Evolutionary conservation across 2,113 vertebrate species (phyloP), one percentile per base, ranked within the genome.

Genomic region (Microtus pennsylvanicus): DNA sequence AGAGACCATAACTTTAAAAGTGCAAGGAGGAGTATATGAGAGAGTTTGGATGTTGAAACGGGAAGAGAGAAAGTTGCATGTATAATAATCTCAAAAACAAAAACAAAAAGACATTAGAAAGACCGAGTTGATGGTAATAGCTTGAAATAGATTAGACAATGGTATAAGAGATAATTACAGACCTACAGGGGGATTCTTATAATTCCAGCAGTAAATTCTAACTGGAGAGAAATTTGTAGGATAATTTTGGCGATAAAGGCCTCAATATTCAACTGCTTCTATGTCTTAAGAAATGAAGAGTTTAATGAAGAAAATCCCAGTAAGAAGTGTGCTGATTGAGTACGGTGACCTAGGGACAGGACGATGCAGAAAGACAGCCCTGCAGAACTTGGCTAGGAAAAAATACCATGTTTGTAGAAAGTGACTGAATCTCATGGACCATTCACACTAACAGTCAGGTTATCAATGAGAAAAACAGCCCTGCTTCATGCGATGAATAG

Each of bases 231-330:
- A 93, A 70, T 45, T n/a, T 72, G 5, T 70, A 77, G 28, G 61
- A 82, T 55, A 75, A 45, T 91, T 92, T 89, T 86, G 26, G 42
- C 70, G 21, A 93, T 69, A 30, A 95, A 30, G 81, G 17, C 13
- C 1, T 92, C 72, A 78, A 11, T 76, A 89, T 86, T 65, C 14
- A 85, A 61, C 80, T 89, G 35, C 28, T 35, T 90, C 35, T 75
- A 16, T 87, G 11, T 86, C 65, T 45, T 74, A 87, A 93, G 83
- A 93, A 78, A 33, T 11, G 10, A 90, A 87, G 8, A 82, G 45
- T 50, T 94, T 80, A 72, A 86, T 72, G 42, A 83, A 76, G 74
- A 52, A 85, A 96, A 93, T 70, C 33, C 83, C 96, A 67, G 78
- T 69, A 30, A 69, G 89, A 95, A 77, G 3, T 2, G 69, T 61